Base-by-base conservation (phyloP, 2,113 vertebrate species). In the Pterocles burchelli region DNA sequence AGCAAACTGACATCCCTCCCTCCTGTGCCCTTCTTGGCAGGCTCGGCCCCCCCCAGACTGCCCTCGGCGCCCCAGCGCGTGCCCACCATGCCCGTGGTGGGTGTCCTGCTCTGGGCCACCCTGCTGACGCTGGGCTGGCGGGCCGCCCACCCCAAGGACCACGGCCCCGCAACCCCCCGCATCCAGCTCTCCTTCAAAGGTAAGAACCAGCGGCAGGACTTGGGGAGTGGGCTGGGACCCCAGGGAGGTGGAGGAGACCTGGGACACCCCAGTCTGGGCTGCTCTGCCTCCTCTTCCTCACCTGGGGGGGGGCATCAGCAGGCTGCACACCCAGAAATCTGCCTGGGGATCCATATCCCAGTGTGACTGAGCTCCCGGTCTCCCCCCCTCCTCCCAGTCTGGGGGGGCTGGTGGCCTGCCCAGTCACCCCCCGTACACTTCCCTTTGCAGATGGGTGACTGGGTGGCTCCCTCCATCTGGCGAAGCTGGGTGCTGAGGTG, bases 111-210 rank as follows among this genome's bases (percentile, higher is more conserved):
- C 74, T 98, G 98, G 97, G 96, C 94, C 95, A 97, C 95, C 92
- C 97, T 98, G 58, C 94, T 98, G 91, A 97, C 96, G 29, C 95
- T 98, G 97, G 97, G 96, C 95, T 98, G 98, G 98, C 96, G 97
- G 76, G 95, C 97, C 22, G n/a, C 95, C 67, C 96, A 96, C 1
- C 15, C 83, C 94, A 98, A 98, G 95, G 98, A 98, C 89, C 96
- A 96, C 74, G 14, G 97, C 75, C 88, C 92, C 0, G 96, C 97
- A 84, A 96, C 94, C 2, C 98, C 98, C 5, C 90, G 98, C 15
- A 96, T 98, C 65, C 97, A 97, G 92, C 98, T 98, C 55, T 98
- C 98, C 65, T 98, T 98, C 96, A 98, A 98, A 98, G 98, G 98
- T 98, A 98, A 97, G 97, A 90, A 25, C 38, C 51, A 13, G 25